These are phyloP conservation scores for Lerista edwardsae DNA, from an alignment of 2,797 vertebrate genomes.

Conservation along the genomic window DNA sequence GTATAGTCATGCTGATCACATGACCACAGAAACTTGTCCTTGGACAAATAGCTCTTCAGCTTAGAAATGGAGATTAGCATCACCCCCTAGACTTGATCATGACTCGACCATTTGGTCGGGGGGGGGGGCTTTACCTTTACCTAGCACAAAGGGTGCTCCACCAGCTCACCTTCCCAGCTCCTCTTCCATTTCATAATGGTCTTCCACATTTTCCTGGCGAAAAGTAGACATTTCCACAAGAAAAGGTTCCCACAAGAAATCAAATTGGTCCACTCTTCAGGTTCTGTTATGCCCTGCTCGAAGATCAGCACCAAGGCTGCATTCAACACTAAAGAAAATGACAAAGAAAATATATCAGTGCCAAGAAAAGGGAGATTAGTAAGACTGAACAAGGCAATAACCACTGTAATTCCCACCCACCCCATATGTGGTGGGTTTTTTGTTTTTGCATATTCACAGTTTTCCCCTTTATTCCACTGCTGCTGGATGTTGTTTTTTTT, in stretches of 20 bases:
- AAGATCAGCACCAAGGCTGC: not conserved
- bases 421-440: not conserved
- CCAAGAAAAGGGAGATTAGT: too few relatives aligned
- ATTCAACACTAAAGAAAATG: constrained; percentile 5
- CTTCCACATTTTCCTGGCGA: constrained; percentile 92
- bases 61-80: too few relatives aligned
- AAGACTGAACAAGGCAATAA: not conserved
- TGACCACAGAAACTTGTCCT: too few relatives aligned
- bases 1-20: too few relatives aligned
- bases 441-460: not conserved
- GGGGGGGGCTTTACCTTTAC: too few relatives aligned
- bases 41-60: too few relatives aligned
- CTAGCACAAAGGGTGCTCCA: accelerated
- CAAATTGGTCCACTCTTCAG: not conserved
- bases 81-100: too few relatives aligned
- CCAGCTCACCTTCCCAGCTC: constrained; percentile 91
- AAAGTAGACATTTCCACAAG: constrained; percentile 85
- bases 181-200: constrained; percentile 94
- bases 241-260: not conserved
- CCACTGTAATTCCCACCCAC: not conserved
- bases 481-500: too few relatives aligned
- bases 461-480: too few relatives aligned
- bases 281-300: not conserved
- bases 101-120: too few relatives aligned
- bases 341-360: not conserved